Evolutionary conservation across 2,113 vertebrate species (phyloP).

Genomic region (Ondatra zibethicus): DNA sequence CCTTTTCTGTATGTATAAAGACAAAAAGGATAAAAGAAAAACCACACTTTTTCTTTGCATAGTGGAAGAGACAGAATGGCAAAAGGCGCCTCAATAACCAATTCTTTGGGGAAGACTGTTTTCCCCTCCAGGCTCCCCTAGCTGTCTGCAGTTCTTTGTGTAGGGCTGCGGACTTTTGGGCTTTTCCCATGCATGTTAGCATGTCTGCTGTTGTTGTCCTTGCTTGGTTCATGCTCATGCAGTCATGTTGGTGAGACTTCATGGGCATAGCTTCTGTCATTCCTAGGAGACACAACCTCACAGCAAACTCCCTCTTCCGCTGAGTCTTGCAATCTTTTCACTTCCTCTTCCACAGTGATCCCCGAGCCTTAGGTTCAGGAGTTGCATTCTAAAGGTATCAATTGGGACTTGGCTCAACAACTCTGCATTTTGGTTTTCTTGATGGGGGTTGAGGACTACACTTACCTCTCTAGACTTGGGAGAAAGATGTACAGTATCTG

Average conservation of each 20-base stretch:
- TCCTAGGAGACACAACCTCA: not conserved
- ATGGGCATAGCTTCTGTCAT: not conserved
- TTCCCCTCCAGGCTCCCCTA: not conserved
- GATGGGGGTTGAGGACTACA: not conserved
- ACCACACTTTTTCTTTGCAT: not conserved
- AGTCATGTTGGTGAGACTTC: not conserved
- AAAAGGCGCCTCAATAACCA: not conserved
- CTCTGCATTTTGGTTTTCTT: not conserved
- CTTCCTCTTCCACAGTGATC: too few relatives aligned
- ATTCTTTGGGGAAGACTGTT: not conserved
- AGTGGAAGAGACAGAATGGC: not conserved
- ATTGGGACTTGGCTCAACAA: not conserved
- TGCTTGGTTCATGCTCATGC: not conserved
- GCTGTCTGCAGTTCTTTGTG: not conserved
- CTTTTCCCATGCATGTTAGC: not conserved
- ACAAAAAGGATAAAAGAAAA: not conserved
- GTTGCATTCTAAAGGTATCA: not conserved
- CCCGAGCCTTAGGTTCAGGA: not conserved
- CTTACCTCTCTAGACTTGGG: not conserved
- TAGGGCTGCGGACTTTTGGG: not conserved
- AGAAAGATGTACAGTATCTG: not conserved
- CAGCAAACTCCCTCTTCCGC: not conserved
- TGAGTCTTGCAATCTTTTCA: not conserved
- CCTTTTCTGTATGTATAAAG: not conserved
- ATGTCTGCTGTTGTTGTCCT: not conserved